These are phyloP conservation scores for Solenodon paradoxus DNA, from an alignment of 2,113 vertebrate genomes.

Conservation along the genomic window DNA sequence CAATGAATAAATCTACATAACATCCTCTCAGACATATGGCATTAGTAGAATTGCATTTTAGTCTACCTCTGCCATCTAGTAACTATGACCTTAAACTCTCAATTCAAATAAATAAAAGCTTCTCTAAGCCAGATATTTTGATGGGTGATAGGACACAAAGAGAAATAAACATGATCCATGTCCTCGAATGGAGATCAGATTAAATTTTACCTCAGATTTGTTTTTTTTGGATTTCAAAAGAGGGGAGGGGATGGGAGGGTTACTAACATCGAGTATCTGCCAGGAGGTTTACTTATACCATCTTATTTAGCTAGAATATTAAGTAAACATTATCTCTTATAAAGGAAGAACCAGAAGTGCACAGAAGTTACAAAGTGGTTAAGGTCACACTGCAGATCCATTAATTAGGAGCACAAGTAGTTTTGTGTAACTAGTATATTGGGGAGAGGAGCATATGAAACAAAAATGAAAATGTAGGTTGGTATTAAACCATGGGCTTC, in stretches of 20 bases:
- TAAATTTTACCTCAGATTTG: background rate
- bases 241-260: background rate
- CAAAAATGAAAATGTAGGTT: background rate
- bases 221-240: background rate
- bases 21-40: background rate
- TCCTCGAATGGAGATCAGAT: background rate
- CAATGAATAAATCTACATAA: background rate
- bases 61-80: background rate
- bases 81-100: constrained; percentile 7
- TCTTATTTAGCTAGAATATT: background rate
- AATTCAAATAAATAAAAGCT: constrained; percentile 40
- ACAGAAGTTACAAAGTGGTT: background rate
- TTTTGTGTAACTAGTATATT: background rate
- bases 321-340: background rate
- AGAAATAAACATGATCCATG: constrained; percentile 40
- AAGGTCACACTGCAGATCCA: background rate
- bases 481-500: background rate
- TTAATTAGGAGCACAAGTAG: background rate
- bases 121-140: background rate
- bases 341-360: background rate
- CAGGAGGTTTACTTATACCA: background rate
- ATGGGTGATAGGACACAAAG: constrained; percentile 54
- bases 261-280: background rate
- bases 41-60: constrained; percentile 4
- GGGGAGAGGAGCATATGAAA: background rate